A percentile compares a stretch with the other conserved stretches of the same genome.
Evolutionary conservation across 2,797 vertebrate genomes (phyloP).

Genomic region (Chaetophractus vellerosus): DNA sequence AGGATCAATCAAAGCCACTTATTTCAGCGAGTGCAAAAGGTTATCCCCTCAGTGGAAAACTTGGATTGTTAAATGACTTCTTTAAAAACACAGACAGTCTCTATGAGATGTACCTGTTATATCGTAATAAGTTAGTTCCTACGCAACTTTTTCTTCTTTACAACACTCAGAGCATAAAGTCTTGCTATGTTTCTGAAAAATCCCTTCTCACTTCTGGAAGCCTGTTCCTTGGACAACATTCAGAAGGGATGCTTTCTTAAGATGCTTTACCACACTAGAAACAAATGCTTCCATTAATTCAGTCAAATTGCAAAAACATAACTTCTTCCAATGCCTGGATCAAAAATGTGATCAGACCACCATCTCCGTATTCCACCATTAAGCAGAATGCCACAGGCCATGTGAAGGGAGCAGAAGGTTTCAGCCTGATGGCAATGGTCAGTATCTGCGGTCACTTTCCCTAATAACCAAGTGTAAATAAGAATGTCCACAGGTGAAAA

Average conservation of each 20-base stretch:
- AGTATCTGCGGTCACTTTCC: not conserved
- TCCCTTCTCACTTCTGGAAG: constrained; percentile 37
- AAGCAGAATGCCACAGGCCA: not conserved
- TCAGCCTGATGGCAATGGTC: not conserved
- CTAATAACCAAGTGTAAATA: constrained; percentile 15
- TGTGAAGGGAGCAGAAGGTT: not conserved
- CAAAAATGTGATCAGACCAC: not conserved
- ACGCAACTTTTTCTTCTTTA: constrained; percentile 36
- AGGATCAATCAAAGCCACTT: not conserved
- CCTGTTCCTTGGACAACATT: constrained; percentile 1
- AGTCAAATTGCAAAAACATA: constrained; percentile 47
- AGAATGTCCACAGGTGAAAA: constrained; percentile 34
- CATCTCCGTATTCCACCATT: not conserved
- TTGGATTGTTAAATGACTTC: not conserved
- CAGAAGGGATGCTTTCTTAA: constrained; percentile 61
- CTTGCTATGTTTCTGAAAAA: constrained; percentile 46
- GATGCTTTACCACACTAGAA: not conserved
- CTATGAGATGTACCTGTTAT: not conserved
- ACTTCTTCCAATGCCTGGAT: constrained; percentile 34
- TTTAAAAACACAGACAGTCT: not conserved
- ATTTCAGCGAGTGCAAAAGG: not conserved
- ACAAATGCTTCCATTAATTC: constrained; percentile 65
- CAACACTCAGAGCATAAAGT: not conserved
- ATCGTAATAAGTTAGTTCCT: constrained; percentile 43
- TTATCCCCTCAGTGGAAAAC: constrained; percentile 8